Evolutionary conservation across 2,113 vertebrate genomes (phyloP).

Genomic region (Chitala chitala): DNA sequence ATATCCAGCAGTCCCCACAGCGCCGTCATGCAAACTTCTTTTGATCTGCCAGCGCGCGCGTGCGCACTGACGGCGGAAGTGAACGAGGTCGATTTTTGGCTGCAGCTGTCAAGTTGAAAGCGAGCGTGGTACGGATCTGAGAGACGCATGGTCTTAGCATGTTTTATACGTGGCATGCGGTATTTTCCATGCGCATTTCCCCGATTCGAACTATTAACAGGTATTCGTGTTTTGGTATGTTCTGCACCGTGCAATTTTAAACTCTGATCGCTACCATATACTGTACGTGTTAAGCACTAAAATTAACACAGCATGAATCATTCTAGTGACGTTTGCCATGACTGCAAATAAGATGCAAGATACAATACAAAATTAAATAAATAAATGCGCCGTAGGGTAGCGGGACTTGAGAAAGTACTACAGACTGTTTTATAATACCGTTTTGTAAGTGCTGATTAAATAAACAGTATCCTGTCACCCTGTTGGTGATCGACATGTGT

Average conservation of each 20-base stretch:
- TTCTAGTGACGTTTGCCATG: no score
- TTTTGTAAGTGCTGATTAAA: no score
- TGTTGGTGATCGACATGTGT: no score
- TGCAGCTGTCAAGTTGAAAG: neutral
- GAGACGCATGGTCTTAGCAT: neutral
- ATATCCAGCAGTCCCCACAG: slow-evolving; percentile 45
- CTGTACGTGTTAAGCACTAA: neutral
- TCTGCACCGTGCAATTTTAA: neutral
- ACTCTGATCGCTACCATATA: neutral
- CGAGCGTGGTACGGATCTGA: neutral
- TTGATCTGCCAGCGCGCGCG: slow-evolving; percentile 39
- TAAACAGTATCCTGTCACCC: no score
- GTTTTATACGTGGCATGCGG: slow-evolving; percentile 29
- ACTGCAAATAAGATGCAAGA: no score
- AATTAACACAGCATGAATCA: slow-evolving; percentile 3
- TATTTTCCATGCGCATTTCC: slow-evolving; percentile 37
- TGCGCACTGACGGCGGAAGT: slow-evolving; percentile 51
- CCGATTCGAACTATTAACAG: slow-evolving; percentile 38
- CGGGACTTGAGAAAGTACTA: no score
- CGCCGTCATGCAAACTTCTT: slow-evolving; percentile 52
- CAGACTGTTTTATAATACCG: no score
- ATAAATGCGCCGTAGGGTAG: no score
- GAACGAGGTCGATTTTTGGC: neutral
- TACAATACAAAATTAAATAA: no score
- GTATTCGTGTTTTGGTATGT: slow-evolving; percentile 32